Percentiles rank a stretch among this genome's conserved stretches.
Conservation (phyloP, 1,140 invertebrate genomes). For the Lepidurus packardi region DNA sequence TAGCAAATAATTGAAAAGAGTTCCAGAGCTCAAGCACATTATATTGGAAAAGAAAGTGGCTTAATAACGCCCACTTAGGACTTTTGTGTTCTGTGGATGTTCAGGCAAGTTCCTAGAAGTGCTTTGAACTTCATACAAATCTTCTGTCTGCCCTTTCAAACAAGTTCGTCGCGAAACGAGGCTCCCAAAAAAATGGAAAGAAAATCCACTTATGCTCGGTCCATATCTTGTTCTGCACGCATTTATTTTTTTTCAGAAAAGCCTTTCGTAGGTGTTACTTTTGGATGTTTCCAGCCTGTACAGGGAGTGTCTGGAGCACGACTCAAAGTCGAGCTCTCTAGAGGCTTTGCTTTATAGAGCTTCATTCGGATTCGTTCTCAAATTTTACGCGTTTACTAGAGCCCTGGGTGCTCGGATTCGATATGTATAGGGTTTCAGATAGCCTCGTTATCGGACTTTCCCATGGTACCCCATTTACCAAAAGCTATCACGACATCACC, state of each 20-base stretch:
- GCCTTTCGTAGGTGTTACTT: conserved; percentile 2
- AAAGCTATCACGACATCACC: too few species aligned
- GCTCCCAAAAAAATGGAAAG: neutral
- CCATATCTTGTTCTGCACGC: conserved; percentile 8
- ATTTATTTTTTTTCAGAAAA: conserved; percentile 1
- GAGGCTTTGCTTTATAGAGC: conserved; percentile 4
- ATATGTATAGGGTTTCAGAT: conserved; percentile 13
- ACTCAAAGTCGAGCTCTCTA: neutral
- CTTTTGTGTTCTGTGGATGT: neutral
- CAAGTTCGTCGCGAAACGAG: neutral
- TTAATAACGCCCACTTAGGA: neutral
- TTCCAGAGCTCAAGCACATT: neutral
- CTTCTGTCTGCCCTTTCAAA: neutral
- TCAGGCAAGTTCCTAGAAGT: neutral
- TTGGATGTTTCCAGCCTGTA: neutral
- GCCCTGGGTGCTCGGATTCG: neutral
- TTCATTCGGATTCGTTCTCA: conserved; percentile 4
- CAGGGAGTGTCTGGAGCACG: neutral
- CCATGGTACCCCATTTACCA: conserved; percentile 1
- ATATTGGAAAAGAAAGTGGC: neutral
- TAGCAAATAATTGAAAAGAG: neutral
- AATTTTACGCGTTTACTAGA: conserved; percentile 7
- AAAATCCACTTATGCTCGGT: neutral
- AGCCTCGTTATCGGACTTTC: conserved; percentile 1
- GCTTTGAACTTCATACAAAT: neutral